Evolutionary conservation across 2,888 invertebrate species (phyloP).

Genomic region (Drosophila multiciliata): DNA sequence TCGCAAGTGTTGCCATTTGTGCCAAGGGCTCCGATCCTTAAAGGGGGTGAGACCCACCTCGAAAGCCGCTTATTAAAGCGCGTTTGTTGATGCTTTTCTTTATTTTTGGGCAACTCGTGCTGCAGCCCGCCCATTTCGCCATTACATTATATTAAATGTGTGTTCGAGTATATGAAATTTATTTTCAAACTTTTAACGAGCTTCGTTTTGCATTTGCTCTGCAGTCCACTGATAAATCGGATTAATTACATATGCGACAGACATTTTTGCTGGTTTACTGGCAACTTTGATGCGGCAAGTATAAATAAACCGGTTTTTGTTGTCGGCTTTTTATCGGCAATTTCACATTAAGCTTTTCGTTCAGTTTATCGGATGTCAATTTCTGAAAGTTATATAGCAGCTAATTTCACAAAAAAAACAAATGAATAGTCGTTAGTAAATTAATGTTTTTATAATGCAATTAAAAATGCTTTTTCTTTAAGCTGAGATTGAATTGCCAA

Average conservation of each 20-base stretch:
- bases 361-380: background rate
- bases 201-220: slow-evolving; percentile 39
- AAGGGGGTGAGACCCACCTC: slow-evolving; percentile 16
- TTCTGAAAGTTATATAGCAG: background rate
- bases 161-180: slow-evolving; percentile 67
- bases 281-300: slow-evolving; percentile 17
- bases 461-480: background rate
- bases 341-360: background rate
- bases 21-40: slow-evolving; percentile 21
- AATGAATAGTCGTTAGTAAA: background rate
- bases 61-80: slow-evolving; percentile 73
- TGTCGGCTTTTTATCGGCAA: slow-evolving; percentile 5
- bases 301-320: slow-evolving; percentile 17
- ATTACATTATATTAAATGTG: slow-evolving; percentile 58
- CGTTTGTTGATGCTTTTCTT: slow-evolving; percentile 35
- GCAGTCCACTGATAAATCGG: slow-evolving; percentile 25
- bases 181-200: slow-evolving; percentile 71
- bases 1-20: slow-evolving; percentile 51
- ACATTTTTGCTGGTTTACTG: slow-evolving; percentile 4
- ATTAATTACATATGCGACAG: slow-evolving; percentile 53
- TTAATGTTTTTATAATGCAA: background rate
- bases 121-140: slow-evolving; percentile 2
- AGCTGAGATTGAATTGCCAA: background rate
- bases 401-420: background rate
- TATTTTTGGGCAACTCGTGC: slow-evolving; percentile 1